Evolutionary conservation across 1,140 invertebrate genomes (phyloP), one percentile per base, ranked within the genome.

Genomic region (Tribolium madens): DNA sequence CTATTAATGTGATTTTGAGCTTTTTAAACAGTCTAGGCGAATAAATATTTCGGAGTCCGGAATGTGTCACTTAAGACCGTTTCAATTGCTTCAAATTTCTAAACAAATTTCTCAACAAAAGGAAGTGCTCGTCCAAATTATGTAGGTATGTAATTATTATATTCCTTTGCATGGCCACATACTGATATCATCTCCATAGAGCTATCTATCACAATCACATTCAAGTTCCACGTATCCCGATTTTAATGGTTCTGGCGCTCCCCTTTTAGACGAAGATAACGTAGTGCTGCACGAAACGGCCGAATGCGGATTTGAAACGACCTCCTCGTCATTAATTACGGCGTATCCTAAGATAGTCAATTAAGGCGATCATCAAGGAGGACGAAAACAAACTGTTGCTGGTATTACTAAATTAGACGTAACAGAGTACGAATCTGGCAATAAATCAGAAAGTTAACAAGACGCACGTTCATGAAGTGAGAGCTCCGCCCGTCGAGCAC

Each of bases 401-500:
- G 57, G 21, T 53, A 73, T 73, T 73, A 73, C 71, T 73, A 73
- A 73, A 73, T 73, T 73, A 73, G 71, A 73, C 71, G 50, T 73
- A 73, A 73, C 71, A 52, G 71, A 50, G 50, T 73, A 53, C 48
- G 50, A 73, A 82, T 81, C 80, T 75, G 76, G 75, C 75, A 79
- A 83, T 84, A 84, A 83, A 84, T 84, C 82, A 82, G 80, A 83
- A 81, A 84, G 82, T 83, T 84, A 84, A 84, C 83, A 83, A 84
- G 83, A 84, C 83, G 82, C 81, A 83, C 83, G 80, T 80, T 80
- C 81, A 81, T 83, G 83, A 83, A 83, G 83, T 83, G 81, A 78
- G 81, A 81, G 80, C 82, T 77, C 80, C 82, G 80, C 82, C 82
- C 76, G 46, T 69, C 70, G 80, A 78, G 79, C 82, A 83, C 82